These are phyloP conservation scores for Hyalella azteca DNA, from an alignment of 2,888 invertebrate genomes.

Conservation along the genomic window DNA sequence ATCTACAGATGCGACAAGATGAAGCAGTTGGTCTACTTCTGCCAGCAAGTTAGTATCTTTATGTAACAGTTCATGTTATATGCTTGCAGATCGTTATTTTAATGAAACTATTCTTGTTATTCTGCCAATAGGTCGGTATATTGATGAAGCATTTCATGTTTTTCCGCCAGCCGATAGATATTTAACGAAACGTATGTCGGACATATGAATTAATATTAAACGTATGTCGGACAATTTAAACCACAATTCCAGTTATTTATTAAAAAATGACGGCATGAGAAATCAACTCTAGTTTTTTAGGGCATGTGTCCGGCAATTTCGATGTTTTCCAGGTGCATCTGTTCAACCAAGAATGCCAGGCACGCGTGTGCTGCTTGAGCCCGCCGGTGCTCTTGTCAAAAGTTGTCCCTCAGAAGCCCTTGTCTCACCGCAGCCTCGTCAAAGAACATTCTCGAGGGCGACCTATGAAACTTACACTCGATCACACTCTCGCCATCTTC, in stretches of 20 bases:
- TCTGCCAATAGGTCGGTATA: too few species aligned
- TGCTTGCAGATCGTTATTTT: too few species aligned
- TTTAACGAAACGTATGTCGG: too few species aligned
- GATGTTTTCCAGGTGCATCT: constrained; percentile 52
- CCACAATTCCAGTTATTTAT: too few species aligned
- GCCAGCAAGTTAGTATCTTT: constrained; percentile 75
- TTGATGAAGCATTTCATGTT: too few species aligned
- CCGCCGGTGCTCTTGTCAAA: constrained; percentile 18
- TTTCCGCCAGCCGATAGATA: too few species aligned
- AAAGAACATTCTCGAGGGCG: not conserved
- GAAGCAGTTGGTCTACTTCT: constrained; percentile 83
- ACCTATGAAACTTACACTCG: constrained; percentile 44
- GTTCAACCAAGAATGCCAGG: constrained; percentile 50
- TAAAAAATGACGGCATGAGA: too few species aligned
- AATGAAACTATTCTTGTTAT: too few species aligned
- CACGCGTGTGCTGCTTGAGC: constrained; percentile 38
- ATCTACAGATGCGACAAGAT: constrained; percentile 81
- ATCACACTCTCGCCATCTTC: constrained; percentile 51
- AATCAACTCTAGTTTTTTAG: too few species aligned
- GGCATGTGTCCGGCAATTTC: too few species aligned
- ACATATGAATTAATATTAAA: too few species aligned
- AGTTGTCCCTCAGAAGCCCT: constrained; percentile 42
- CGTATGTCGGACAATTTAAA: too few species aligned
- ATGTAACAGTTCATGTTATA: not conserved
- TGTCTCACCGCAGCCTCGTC: constrained; percentile 44